Conservation (phyloP, 2,888 invertebrate genomes). For the Standfussiana lucernea region DNA sequence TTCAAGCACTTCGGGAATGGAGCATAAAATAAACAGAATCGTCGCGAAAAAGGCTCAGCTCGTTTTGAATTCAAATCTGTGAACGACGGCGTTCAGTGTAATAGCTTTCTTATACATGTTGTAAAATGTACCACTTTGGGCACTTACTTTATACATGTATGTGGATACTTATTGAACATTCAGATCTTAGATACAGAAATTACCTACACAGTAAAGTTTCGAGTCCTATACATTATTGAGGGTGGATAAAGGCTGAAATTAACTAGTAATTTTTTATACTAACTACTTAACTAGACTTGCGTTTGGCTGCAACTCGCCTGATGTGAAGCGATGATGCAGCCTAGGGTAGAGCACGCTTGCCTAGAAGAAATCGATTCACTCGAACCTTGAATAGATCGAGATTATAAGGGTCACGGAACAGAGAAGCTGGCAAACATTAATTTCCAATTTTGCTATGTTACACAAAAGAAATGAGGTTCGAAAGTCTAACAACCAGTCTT, state of each 20-base stretch:
- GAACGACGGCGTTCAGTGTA: slow-evolving; percentile 61
- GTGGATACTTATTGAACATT: slow-evolving; percentile 23
- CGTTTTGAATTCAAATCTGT: slow-evolving; percentile 65
- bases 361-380: too few species aligned
- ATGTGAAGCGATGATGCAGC: too few species aligned
- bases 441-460: too few species aligned
- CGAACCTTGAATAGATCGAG: too few species aligned
- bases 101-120: slow-evolving; percentile 62
- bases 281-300: too few species aligned
- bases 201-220: background rate
- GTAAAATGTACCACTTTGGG: slow-evolving; percentile 59
- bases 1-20: slow-evolving; percentile 43
- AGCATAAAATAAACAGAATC: slow-evolving; percentile 59
- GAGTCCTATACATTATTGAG: background rate
- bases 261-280: background rate
- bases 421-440: too few species aligned
- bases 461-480: background rate
- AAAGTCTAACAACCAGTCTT: too few species aligned
- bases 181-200: slow-evolving; percentile 2
- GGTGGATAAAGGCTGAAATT: background rate
- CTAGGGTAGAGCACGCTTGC: too few species aligned
- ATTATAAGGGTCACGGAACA: too few species aligned
- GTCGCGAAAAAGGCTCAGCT: slow-evolving; percentile 55
- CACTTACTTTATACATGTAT: slow-evolving; percentile 20
- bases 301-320: too few species aligned